Base-by-base conservation (phyloP, 1,140 invertebrate species). In the Tenebrio molitor region DNA sequence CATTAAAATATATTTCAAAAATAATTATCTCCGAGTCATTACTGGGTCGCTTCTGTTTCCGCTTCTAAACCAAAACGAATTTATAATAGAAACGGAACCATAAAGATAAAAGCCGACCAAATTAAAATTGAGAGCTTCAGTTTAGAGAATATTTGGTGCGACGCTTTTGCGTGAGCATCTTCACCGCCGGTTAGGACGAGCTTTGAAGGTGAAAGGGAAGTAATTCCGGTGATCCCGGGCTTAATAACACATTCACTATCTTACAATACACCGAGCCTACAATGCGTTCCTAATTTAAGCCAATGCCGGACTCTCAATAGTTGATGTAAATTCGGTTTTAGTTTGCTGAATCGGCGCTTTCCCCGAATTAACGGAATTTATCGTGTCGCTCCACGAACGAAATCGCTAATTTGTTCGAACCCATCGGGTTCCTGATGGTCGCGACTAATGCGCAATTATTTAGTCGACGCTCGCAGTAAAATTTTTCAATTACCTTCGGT, bases 211-310 rank as follows among this genome's bases (percentile, higher is more conserved):
- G 29, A 58, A 58, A 58, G 23, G 50, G 23, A 23, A 58, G 21
- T 29, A 58, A 58, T 58, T 58, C 23, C 50, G 23, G 50, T n/a
- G 23, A 58, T 29, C 50, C 50, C n/a, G 15, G 23, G 50, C 23
- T 58, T 58, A 58, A 58, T 29, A 29, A 29, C 23, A 29, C 50
- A 58, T 58, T 58, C 50, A 58, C 50, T 58, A 29, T 58, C 50
- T 29, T 58, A 58, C 50, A 58, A 58, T 58, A 58, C 50, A 53
- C 23, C 46, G 29, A 29, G n/a, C 19, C 23, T 25, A 58, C 50
- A 58, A 25, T 29, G 50, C 3, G 25, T 58, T 29, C 21, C 21
- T 58, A 58, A 58, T 58, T 58, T 58, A 58, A 58, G 15, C 50
- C 23, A 12, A 23, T n/a, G n/a, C 12, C 12, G 50, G 50, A 58